These are phyloP conservation scores for Gymnocephalus cernua DNA, from an alignment of 2,113 vertebrate species.

Conservation along the genomic window DNA sequence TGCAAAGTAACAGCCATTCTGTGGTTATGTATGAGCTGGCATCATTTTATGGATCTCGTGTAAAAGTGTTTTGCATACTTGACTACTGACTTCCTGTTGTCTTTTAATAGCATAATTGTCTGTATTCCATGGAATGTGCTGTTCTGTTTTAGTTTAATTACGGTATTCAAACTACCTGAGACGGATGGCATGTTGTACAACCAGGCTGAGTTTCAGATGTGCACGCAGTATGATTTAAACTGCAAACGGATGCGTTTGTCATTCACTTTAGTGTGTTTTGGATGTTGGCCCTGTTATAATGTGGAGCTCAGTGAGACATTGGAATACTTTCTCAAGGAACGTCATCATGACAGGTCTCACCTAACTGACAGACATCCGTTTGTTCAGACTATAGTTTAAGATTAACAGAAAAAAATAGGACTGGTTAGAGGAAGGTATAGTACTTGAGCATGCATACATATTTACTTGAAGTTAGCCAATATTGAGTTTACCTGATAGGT, in stretches of 20 bases:
- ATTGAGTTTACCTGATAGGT: background rate
- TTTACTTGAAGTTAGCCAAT: background rate
- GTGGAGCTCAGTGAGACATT: slow-evolving; percentile 3
- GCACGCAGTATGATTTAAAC: background rate
- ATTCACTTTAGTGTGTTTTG: background rate
- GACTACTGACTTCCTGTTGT: slow-evolving; percentile 36
- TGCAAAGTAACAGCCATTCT: slow-evolving; percentile 66
- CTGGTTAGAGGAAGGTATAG: background rate
- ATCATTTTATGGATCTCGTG: slow-evolving; percentile 31
- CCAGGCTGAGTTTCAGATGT: background rate
- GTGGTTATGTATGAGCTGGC: slow-evolving; percentile 16
- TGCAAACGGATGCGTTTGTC: slow-evolving; percentile 15
- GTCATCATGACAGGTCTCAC: slow-evolving; percentile 9
- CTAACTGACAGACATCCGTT: background rate
- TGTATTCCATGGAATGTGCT: slow-evolving; percentile 4
- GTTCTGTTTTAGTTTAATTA: background rate
- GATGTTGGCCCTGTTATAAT: slow-evolving; percentile 11
- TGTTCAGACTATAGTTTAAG: background rate
- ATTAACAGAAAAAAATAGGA: slow-evolving; percentile 2
- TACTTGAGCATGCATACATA: background rate
- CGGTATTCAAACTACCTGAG: slow-evolving; percentile 6
- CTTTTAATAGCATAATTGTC: background rate
- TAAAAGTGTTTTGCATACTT: slow-evolving; percentile 42
- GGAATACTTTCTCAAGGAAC: slow-evolving; percentile 15
- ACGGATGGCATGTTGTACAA: background rate